Evolutionary conservation across 2,888 invertebrate species (phyloP).

Genomic region (Netelia virgata): DNA sequence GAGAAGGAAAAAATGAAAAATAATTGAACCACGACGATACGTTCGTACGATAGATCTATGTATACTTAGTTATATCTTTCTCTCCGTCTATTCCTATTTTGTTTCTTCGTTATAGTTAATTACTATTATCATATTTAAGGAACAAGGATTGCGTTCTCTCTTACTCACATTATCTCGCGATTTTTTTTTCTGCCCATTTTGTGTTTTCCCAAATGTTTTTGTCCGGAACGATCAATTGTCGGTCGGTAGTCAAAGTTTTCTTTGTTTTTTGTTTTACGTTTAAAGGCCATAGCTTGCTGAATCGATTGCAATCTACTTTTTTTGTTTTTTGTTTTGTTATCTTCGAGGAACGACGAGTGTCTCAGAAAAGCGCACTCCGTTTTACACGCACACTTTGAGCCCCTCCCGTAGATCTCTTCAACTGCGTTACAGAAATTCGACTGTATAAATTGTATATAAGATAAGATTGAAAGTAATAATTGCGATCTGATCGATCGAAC

Average conservation of each 20-base stretch:
- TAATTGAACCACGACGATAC: conserved; percentile 37
- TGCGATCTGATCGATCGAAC: conserved; percentile 54
- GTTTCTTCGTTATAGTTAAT: conserved; percentile 55
- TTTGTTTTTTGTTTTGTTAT: background rate
- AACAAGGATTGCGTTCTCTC: conserved; percentile 63
- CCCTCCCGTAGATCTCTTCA: background rate
- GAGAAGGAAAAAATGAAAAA: background rate
- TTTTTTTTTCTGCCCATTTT: conserved; percentile 37
- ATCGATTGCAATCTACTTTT: conserved; percentile 12
- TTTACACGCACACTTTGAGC: background rate
- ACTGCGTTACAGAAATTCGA: conserved; percentile 30
- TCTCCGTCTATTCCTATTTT: conserved; percentile 58
- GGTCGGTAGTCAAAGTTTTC: conserved; percentile 16
- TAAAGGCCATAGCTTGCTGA: conserved; percentile 19
- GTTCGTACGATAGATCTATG: conserved; percentile 53
- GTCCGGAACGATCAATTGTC: conserved; percentile 43
- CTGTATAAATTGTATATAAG: conserved; percentile 50
- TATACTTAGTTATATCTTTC: conserved; percentile 58
- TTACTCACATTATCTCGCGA: conserved; percentile 10
- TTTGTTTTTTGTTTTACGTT: background rate
- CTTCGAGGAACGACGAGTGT: conserved; percentile 1
- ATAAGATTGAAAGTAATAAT: conserved; percentile 29
- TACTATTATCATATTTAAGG: conserved; percentile 67
- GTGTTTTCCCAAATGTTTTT: conserved; percentile 26
- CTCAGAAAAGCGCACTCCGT: background rate